These are phyloP conservation scores for Antidorcas marsupialis DNA, from an alignment of 2,113 vertebrate species.

Conservation along the genomic window DNA sequence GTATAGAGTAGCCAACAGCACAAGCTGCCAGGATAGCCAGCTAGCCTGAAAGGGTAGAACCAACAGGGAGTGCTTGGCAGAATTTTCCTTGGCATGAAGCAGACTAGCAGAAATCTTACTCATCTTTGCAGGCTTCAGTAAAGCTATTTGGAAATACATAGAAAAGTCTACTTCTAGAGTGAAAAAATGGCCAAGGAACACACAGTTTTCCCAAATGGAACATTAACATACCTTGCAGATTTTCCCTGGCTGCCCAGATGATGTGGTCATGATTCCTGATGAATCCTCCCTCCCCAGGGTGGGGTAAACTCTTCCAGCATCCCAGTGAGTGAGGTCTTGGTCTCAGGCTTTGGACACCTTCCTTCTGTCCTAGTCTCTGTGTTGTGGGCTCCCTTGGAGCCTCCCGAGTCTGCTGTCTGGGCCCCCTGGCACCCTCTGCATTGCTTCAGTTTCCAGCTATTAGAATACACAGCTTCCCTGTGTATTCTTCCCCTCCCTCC, in stretches of 20 bases:
- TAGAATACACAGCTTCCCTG: neutral
- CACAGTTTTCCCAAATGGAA: neutral
- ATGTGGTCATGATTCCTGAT: neutral
- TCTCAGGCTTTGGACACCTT: neutral
- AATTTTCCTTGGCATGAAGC: neutral
- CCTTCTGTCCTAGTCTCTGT: neutral
- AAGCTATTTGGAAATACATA: neutral
- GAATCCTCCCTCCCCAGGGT: neutral
- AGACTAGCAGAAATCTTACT: neutral
- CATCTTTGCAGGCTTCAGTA: neutral
- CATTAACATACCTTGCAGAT: neutral
- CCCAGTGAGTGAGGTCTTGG: neutral
- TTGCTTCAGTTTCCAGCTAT: neutral
- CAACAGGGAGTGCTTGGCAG: neutral
- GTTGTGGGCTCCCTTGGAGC: neutral
- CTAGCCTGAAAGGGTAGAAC: neutral
- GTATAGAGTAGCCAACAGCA: neutral
- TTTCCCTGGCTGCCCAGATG: neutral
- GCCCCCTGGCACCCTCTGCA: neutral
- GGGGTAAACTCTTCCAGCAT: neutral
- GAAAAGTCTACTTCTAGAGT: neutral
- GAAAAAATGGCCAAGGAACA: neutral
- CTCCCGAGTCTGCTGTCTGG: neutral
- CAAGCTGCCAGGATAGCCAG: too few species aligned
- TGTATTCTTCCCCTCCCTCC: neutral